Evolutionary conservation across 2,888 invertebrate species (phyloP), one percentile per base, ranked within the genome.

Genomic region (Hydroisotoma schaefferi): DNA sequence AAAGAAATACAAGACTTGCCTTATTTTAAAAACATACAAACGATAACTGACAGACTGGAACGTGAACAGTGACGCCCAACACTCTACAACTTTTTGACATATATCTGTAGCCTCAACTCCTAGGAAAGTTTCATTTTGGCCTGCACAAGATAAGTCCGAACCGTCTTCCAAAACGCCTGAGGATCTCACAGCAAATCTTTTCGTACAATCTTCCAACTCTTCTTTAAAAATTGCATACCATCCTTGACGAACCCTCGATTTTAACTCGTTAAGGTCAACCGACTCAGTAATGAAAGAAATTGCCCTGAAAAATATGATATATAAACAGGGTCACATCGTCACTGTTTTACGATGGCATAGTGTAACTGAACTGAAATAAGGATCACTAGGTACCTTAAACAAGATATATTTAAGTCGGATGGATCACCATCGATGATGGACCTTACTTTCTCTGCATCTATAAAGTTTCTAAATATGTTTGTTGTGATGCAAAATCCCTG

Each of bases 31-130:
- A 22, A 69, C 73, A 67, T 73, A 88, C 87, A 86, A 84, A 73
- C 90, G 81, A 75, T 93, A 92, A 69, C 85, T 82, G 0, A 88
- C 85, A 70, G 90, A 89, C 68, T 85, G 86, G 73, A 82, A 84
- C 0, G 87, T 81, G 74, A 85, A 91, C 68, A 89, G 82, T 1
- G 91, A 92, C 0, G 86, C 87, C 92, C 92, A 93, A 75, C 91
- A 92, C 58, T 82, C 80, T 48, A 82, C 78, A 1, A 91, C 78
- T 5, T 84, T 85, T 28, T 78, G 73, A 12, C 84, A 62, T 10
- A 87, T 77, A 57, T 83, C 80, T 0, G 76, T 77, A 46, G 67
- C 58, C 10, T 67, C 61, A 55, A 88, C 83, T 0, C 89, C 88
- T 2, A 92, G 79, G 63, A 85, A 82, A 0, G 89, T 89, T 61